Evolutionary conservation across 1,140 invertebrate species (phyloP), one percentile per base, ranked within the genome.

Genomic region (Nautilus pompilius): DNA sequence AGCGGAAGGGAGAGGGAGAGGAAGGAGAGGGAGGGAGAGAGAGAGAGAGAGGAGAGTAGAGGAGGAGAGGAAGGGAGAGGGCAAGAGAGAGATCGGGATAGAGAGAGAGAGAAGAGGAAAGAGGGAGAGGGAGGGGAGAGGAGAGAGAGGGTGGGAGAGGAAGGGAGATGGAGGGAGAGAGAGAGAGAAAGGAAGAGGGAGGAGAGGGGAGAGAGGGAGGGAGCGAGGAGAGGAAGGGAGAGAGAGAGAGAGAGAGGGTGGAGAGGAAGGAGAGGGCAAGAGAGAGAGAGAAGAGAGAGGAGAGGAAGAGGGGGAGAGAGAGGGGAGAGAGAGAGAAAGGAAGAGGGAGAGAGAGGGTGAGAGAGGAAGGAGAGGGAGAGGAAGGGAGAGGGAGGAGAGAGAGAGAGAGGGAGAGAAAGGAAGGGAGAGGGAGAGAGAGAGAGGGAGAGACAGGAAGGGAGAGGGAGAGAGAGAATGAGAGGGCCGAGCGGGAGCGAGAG

Each of bases 341-440:
- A 53, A 30, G 46, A 20, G 30, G 46, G 5, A 45, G 54, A 65
- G 30, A 34, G 45, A 30, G 36, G n/a, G 36, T 8, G 29, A 33
- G 13, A 60, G 32, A 41, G 58, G 22, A 8, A 13, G 58, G 29
- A 5, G 30, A 22, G 46, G 48, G 53, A 22, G 46, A 26, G 60
- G 41, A 60, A 0, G 48, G 36, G 46, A 34, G 45, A 26, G 51
- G 58, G 45, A 26, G 41, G 33, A 54, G 22, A 60, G 57, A 60
- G 57, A 45, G 3, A 54, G 32, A 45, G 26, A 45, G 30, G 46
- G 41, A 53, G 33, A 45, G 29, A 54, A 32, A 10, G 57, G 60
- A 32, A 41, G 3, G 41, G 41, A 30, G 29, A 33, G 41, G 46
- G 26, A 26, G 28, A 5, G 36, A 30, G 36, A 17, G n/a, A 2